Conservation (phyloP, 2,797 vertebrate species). For the Phrynocephalus vlangalii region DNA sequence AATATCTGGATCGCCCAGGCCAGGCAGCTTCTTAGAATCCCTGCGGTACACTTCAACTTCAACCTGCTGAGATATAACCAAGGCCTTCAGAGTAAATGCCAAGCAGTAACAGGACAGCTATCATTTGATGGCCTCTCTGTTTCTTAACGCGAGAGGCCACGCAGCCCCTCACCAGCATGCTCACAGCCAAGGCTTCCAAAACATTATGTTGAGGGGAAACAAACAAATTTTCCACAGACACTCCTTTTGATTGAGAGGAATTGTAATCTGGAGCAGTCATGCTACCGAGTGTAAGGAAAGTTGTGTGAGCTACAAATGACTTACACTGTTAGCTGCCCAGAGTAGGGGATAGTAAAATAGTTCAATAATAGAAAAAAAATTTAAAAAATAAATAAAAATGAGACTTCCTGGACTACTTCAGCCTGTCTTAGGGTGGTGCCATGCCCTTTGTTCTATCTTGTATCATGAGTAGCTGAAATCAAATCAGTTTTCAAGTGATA, state of each 20-base stretch:
- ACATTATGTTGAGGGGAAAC: neutral
- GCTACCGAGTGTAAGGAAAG: neutral
- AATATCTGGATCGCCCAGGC: slow-evolving; percentile 95
- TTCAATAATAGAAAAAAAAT: too few relatives aligned
- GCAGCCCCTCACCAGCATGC: too few relatives aligned
- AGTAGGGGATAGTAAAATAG: too few relatives aligned
- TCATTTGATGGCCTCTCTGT: neutral
- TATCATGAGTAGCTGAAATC: too few relatives aligned
- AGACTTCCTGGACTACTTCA: neutral
- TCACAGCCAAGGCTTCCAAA: neutral
- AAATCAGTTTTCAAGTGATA: too few relatives aligned
- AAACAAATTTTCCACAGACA: neutral
- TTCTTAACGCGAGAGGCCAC: neutral
- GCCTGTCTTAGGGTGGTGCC: neutral
- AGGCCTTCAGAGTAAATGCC: neutral
- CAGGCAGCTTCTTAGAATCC: slow-evolving; percentile 97
- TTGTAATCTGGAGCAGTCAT: neutral
- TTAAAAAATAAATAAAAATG: too few relatives aligned
- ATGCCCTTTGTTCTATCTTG: too few relatives aligned
- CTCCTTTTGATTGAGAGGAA: neutral
- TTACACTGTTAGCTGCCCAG: too few relatives aligned
- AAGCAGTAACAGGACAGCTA: too few relatives aligned
- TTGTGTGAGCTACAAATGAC: neutral
- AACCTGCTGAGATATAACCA: slow-evolving; percentile 79
- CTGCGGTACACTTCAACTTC: slow-evolving; percentile 97